Evolutionary conservation across 2,113 vertebrate genomes (phyloP).

Genomic region (Halcyon senegalensis): DNA sequence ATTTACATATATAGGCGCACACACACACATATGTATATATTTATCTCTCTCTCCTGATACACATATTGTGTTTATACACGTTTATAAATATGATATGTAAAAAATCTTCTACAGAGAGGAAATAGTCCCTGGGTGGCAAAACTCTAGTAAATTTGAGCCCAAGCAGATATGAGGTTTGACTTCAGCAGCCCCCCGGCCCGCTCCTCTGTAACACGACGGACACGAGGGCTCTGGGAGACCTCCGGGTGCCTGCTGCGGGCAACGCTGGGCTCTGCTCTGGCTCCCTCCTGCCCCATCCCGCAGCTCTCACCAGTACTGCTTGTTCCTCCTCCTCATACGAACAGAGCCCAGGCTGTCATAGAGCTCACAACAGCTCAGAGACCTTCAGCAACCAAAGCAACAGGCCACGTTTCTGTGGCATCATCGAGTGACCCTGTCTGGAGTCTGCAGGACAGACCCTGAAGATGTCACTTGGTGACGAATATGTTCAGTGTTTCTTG

Average conservation of each 20-base stretch:
- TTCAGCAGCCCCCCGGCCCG: background rate
- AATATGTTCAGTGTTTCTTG: conserved; percentile 1
- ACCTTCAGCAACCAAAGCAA: background rate
- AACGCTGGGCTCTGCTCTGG: background rate
- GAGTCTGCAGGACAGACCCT: background rate
- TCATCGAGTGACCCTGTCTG: background rate
- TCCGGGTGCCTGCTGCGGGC: background rate
- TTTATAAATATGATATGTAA: conserved; percentile 53
- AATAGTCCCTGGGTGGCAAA: background rate
- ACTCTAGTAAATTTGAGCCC: background rate
- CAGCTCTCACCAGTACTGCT: background rate
- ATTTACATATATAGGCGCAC: conserved; percentile 43
- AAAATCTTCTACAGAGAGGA: conserved; percentile 16
- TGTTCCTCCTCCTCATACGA: background rate
- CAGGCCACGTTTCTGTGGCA: background rate
- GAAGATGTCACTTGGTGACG: background rate
- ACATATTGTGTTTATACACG: conserved; percentile 42
- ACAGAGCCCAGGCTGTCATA: background rate
- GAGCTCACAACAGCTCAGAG: background rate
- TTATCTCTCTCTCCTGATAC: conserved; percentile 49
- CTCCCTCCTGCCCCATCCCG: background rate
- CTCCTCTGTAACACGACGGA: background rate
- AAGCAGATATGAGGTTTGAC: background rate
- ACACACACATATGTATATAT: conserved; percentile 45
- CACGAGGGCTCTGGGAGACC: background rate